Evolutionary conservation across 2,113 vertebrate species (phyloP), one percentile per base, ranked within the genome.

Genomic region (Serilophus lunatus): DNA sequence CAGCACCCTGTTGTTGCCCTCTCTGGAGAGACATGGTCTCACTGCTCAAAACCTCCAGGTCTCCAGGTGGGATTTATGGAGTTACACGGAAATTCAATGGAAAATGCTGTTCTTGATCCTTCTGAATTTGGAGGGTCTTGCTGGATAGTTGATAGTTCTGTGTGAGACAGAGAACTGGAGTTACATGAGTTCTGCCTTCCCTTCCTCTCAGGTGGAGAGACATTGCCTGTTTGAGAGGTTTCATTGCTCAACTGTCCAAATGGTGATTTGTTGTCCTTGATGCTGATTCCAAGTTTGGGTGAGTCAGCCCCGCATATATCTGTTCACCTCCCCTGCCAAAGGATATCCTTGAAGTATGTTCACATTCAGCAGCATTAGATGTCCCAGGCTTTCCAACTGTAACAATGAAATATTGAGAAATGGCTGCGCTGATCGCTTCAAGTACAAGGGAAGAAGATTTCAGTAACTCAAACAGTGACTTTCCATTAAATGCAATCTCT

Each of bases 341-440:
- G 61, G 49, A 33, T 63, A 77, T 5, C 49, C 84, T 83, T 92
- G 79, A 93, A 93, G 84, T 59, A 44, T 7, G 28, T 61, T 95
- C 31, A 72, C 74, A 28, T 79, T 75, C 68, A 86, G 72, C 61
- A 83, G 65, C 88, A 35, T 74, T 71, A 69, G 83, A 81, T 92
- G 77, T 79, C 42, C n/a, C 45, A 28, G 78, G 50, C 33, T 86
- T 96, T 92, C 70, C 28, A 42, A 45, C 86, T 79, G 36, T 77
- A 75, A 71, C 79, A 66, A 47, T 91, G 86, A 92, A 90, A 82
- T 86, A 74, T 11, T 93, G 92, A 95, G 71, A 70, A 93, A 92
- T 74, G 82, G 49, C 68, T 47, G 24, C 2, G 25, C 85, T 72
- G 77, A 79, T 83, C 86, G 75, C 92, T 90, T 72, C 66, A 82